phyloP scores from a whole-genome alignment of 2,113 vertebrate genomes.

The Rhinolophus ferrumequinum region DNA sequence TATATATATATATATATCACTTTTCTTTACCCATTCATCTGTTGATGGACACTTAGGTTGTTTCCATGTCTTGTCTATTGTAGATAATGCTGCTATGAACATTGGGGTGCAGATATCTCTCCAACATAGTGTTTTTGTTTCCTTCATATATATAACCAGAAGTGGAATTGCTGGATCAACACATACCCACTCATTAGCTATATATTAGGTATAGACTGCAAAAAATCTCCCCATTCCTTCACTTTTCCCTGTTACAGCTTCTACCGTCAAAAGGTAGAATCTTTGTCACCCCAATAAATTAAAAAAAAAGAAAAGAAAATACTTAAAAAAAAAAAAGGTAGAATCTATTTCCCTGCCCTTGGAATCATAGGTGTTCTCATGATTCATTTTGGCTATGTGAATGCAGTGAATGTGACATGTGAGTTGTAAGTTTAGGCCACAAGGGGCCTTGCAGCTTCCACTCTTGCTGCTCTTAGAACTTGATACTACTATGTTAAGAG shows the following conservation, averaged over 20 bases:
- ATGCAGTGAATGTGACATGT: neutral
- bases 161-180: neutral
- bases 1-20: neutral
- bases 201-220: neutral
- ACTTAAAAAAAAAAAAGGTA: no score
- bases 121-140: neutral
- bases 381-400: neutral
- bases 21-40: neutral
- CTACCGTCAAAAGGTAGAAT: neutral
- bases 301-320: no score
- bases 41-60: neutral
- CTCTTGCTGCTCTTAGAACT: neutral
- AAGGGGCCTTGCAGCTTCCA: neutral
- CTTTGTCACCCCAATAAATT: no score
- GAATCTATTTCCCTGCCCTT: neutral
- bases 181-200: constrained; percentile 1
- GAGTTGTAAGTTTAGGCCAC: neutral
- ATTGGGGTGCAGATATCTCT: neutral
- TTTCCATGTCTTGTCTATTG: neutral
- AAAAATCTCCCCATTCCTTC: neutral
- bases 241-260: neutral
- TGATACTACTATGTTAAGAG: neutral
- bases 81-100: neutral
- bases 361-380: neutral
- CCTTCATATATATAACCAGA: neutral